Evolutionary conservation across 2,888 invertebrate genomes (phyloP).

Genomic region (Acleris laterana): DNA sequence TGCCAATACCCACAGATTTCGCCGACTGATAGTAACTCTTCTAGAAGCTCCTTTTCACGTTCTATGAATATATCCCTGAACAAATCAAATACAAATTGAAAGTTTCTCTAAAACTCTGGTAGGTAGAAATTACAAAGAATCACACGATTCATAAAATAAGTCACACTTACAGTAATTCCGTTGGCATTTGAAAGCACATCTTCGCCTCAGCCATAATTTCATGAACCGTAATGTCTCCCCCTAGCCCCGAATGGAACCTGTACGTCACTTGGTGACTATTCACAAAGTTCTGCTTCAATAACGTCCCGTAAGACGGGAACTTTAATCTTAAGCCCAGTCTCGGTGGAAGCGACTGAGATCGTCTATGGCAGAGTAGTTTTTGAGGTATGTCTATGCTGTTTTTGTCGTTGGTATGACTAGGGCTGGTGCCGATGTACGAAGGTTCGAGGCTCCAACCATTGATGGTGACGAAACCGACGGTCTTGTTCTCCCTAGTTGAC

Average conservation of each 20-base stretch:
- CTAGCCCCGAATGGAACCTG: conserved; percentile 95
- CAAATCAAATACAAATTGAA: neutral
- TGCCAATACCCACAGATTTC: conserved; percentile 94
- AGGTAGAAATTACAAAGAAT: too few species aligned
- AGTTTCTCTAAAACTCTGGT: neutral
- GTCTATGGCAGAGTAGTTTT: conserved; percentile 77
- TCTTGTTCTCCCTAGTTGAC: conserved; percentile 85
- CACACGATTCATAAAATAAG: neutral
- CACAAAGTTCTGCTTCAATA: conserved; percentile 88
- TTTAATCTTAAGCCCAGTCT: conserved; percentile 91
- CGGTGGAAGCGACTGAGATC: conserved; percentile 94
- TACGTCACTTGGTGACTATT: conserved; percentile 91
- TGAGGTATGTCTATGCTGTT: conserved; percentile 72
- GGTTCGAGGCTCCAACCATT: conserved; percentile 94
- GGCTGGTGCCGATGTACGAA: conserved; percentile 88
- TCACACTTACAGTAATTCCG: conserved; percentile 91
- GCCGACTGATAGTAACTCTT: conserved; percentile 95
- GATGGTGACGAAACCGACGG: conserved; percentile 93
- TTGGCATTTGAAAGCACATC: conserved; percentile 93
- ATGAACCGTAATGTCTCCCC: conserved; percentile 96
- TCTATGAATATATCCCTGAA: conserved; percentile 94
- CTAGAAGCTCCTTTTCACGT: conserved; percentile 94
- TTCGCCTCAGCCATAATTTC: conserved; percentile 97
- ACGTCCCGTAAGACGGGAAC: conserved; percentile 90
- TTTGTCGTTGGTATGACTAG: conserved; percentile 85